phyloP scores from a whole-genome alignment of 2,113 vertebrate genomes.

The Eclectus roratus region DNA sequence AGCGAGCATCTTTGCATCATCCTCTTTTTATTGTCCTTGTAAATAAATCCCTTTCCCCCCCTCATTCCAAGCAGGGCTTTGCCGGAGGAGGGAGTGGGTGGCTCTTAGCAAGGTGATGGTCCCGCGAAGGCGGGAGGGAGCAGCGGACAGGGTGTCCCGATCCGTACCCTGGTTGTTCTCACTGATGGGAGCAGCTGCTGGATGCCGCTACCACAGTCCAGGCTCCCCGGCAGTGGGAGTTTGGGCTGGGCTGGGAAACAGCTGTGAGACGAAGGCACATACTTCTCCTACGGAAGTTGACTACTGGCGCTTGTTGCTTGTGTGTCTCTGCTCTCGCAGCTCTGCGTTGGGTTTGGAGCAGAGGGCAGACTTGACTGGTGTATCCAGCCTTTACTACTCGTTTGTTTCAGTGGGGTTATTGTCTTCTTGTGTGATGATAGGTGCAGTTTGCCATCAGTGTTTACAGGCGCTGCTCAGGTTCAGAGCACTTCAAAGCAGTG shows the following conservation, averaged over 20 bases:
- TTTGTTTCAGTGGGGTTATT: neutral
- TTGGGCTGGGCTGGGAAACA: neutral
- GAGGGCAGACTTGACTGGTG: neutral
- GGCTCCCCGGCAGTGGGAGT: neutral
- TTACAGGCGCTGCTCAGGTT: neutral
- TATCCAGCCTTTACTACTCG: neutral
- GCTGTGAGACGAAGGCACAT: neutral
- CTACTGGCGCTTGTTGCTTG: neutral
- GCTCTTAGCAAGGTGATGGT: neutral
- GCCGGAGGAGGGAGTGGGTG: accelerated
- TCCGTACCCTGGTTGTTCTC: neutral
- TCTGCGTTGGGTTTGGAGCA: neutral
- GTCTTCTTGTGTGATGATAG: accelerated
- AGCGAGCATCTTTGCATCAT: neutral
- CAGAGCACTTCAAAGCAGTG: neutral
- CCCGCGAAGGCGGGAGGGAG: neutral
- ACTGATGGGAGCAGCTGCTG: neutral
- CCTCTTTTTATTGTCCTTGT: accelerated
- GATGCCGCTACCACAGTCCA: neutral
- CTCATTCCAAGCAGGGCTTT: neutral
- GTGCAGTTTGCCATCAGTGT: accelerated
- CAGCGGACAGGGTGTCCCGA: accelerated
- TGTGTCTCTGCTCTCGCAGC: neutral
- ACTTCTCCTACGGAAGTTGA: neutral
- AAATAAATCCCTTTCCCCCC: accelerated